Conservation (phyloP, 2,888 invertebrate genomes). For the Gastracanthus pulcherrimus region DNA sequence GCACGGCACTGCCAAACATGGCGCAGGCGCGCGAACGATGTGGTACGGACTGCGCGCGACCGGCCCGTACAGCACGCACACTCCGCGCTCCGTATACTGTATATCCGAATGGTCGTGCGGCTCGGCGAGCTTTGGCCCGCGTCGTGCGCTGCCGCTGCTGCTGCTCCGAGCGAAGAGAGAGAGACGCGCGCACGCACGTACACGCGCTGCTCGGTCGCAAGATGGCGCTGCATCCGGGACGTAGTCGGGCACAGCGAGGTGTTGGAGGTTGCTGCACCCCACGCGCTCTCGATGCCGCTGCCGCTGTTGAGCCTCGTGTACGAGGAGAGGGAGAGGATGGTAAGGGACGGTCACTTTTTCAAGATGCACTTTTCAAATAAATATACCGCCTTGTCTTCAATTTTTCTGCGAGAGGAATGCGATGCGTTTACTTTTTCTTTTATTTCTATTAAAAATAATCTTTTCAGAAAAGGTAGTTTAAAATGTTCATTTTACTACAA, state of each 20-base stretch:
- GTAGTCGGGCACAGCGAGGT: neutral
- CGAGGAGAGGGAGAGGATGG: neutral
- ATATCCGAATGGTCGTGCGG: slow-evolving; percentile 46
- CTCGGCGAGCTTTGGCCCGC: slow-evolving; percentile 44
- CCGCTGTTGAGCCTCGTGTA: neutral
- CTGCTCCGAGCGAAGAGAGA: no score
- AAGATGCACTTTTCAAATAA: no score
- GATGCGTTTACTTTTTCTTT: no score
- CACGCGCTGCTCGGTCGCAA: no score
- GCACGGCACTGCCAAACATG: slow-evolving; percentile 62
- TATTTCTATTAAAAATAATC: no score
- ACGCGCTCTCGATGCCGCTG: neutral
- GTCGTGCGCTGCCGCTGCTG: no score
- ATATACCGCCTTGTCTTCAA: no score
- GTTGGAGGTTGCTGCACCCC: slow-evolving; percentile 20
- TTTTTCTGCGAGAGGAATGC: no score
- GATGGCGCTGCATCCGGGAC: slow-evolving; percentile 53
- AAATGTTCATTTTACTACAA: no score
- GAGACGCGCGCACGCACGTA: slow-evolving; percentile 29
- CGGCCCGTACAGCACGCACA: slow-evolving; percentile 12
- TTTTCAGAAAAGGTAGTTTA: no score
- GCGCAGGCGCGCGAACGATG: slow-evolving; percentile 38
- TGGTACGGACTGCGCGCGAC: neutral
- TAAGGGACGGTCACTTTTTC: neutral
- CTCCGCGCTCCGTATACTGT: no score